Base-by-base conservation (phyloP, 2,113 vertebrate genomes). In the Apteryx mantelli region DNA sequence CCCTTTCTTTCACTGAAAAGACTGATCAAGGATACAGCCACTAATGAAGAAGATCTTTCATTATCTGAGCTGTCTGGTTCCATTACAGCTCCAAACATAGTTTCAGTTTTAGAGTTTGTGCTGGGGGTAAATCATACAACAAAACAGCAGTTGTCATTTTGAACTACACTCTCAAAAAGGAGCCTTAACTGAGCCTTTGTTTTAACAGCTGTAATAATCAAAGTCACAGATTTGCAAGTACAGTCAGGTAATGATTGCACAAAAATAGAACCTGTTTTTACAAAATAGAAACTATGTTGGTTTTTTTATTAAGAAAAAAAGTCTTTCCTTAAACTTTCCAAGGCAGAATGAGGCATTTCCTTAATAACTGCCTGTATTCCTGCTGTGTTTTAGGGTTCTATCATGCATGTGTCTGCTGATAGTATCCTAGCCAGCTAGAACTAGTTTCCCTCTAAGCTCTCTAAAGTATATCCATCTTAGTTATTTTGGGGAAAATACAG, bases 1-100 rank as follows among this genome's bases (percentile, higher is more conserved):
- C 36, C 56, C 82, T 65, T 71, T 80, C 55, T 85, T 95, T 83
- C 82, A 82, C 48, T 90, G 70, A 76, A 86, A 85, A 96, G 21
- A 71, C 66, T 95, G 92, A 92, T 95, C 80, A 94, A 87, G 36
- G 55, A 69, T 93, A 75, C 13, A 88, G 52, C 32, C 65, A 12
- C 44, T 97, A 91, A 95, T 93, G 58, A 95, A 89, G 61, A 97
- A 65, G n/a, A 89, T 88, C 22, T 86, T 96, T 85, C 36, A 79
- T 96, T 80, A 86, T 92, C 55, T 92, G 42, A 90, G 53, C 32
- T 95, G 13, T 84, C 92, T 91, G 73, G 26, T 91, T 65, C 60
- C 38, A 66, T 79, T 89, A 52, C 17, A 70, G 46, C 44, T 93
- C 21, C 65, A 95, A 91, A 34, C 68, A n/a, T 38, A 87, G 44